Percentiles rank a stretch among this genome's conserved stretches.
phyloP scores from a whole-genome alignment of 1,140 invertebrate genomes.

The Lasaia peninsularis region DNA sequence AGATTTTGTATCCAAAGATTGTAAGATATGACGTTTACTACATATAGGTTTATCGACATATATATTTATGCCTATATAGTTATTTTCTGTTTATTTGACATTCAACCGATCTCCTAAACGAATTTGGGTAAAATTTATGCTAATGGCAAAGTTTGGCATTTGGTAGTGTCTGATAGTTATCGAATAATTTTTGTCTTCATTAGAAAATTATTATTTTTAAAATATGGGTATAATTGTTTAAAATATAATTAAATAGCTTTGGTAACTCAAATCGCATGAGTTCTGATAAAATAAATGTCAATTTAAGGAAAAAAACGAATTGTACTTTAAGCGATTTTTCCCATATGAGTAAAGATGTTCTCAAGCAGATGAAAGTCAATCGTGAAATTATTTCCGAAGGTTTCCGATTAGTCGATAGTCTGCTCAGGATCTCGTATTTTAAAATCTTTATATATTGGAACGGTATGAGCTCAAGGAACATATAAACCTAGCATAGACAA shows the following conservation, averaged over 20 bases:
- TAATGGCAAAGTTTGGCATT: constrained; percentile 20
- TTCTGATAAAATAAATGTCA: neutral
- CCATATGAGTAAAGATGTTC: neutral
- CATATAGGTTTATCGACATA: constrained; percentile 70
- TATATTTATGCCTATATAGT: constrained; percentile 68
- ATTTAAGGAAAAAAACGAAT: neutral
- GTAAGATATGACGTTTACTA: constrained; percentile 68
- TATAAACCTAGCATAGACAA: neutral
- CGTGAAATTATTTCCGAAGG: neutral
- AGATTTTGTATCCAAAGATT: constrained; percentile 73
- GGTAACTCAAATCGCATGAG: neutral
- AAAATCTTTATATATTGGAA: constrained; percentile 12
- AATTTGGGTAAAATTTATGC: constrained; percentile 31
- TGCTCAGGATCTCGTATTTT: constrained; percentile 16
- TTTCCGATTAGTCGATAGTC: neutral
- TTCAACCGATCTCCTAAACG: constrained; percentile 55
- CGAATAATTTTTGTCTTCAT: neutral
- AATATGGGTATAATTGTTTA: neutral
- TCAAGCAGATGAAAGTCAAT: neutral
- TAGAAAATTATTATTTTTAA: neutral
- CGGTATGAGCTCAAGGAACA: constrained; percentile 17
- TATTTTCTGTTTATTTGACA: constrained; percentile 60
- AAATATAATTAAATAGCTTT: neutral
- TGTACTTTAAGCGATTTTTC: neutral
- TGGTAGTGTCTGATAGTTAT: neutral